A percentile compares a stretch with the other conserved stretches of the same genome.
Evolutionary conservation across 1,140 invertebrate species (phyloP).

Genomic region (Asobara japonica): DNA sequence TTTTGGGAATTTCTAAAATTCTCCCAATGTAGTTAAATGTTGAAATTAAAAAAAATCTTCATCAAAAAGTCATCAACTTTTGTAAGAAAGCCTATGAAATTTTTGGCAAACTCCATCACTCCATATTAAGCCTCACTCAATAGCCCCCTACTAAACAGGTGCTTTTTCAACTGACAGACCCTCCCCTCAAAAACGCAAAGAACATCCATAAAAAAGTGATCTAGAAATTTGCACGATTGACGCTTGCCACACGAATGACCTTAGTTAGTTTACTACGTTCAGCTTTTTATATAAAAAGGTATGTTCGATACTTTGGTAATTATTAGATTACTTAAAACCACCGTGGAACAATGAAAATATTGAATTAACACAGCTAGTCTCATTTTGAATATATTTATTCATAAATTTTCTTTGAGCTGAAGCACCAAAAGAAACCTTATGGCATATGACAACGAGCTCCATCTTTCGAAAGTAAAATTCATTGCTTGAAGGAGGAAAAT

Average conservation of each 20-base stretch:
- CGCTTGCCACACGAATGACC: not conserved
- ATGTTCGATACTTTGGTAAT: not conserved
- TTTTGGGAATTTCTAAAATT: too few relatives aligned
- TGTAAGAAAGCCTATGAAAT: too few relatives aligned
- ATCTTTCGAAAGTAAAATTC: not conserved
- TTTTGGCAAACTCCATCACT: too few relatives aligned
- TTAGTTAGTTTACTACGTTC: not conserved
- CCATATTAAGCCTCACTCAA: too few relatives aligned
- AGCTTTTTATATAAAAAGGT: slow-evolving; percentile 4
- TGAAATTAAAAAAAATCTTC: too few relatives aligned
- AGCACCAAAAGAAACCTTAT: not conserved
- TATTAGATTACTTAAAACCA: not conserved
- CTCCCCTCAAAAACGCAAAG: too few relatives aligned
- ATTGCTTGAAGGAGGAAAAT: not conserved
- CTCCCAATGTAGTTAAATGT: too few relatives aligned
- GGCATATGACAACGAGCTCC: not conserved
- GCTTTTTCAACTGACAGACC: too few relatives aligned
- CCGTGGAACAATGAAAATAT: not conserved
- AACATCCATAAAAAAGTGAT: too few relatives aligned
- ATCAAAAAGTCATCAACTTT: too few relatives aligned
- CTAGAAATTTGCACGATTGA: not conserved
- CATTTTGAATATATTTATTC: not conserved
- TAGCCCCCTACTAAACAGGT: too few relatives aligned
- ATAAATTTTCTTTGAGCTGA: slow-evolving; percentile 3
- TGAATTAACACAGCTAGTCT: not conserved